Base-by-base conservation (phyloP, 2,113 vertebrate species). In the Silurus asotus region DNA sequence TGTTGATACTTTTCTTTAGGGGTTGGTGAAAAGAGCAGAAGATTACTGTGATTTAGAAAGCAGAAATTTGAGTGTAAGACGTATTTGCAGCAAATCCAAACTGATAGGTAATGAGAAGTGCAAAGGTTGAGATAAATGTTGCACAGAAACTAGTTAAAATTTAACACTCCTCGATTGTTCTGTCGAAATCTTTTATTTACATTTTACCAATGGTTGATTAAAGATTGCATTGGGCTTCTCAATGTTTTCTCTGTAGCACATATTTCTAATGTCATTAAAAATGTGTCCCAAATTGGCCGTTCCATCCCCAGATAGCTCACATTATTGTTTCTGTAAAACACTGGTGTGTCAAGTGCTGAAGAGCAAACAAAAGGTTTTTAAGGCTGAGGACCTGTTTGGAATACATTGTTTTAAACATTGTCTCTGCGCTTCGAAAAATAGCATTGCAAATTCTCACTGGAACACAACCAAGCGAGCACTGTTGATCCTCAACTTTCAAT, bases 141-240 rank as follows among this genome's bases (percentile, higher is more conserved):
- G 6, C n/a, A 55, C 13, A 65, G 58, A 84, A 55, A 58, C 51
- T 28, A 79, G 19, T 76, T 56, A 79, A 69, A 85, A 85, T 69
- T 28, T 49, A 11, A 78, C 25, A 6, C 11, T 23, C 82, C 70
- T 81, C 51, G 78, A 59, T 25, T 79, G 37, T 53, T 59, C 74
- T 70, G 85, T 86, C 55, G 65, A 69, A 15, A 87, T 91, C 90
- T 90, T 87, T 88, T 87, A 86, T 88, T 90, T 84, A 84, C 51
- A 67, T 82, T 84, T 89, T 37, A 87, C 87, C 86, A 61, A 79
- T 76, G 64, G 77, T 56, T 87, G 83, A 75, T 90, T 88, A 83
- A 83, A 88, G 82, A 88, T 84, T 85, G 88, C 84, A 85, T 56
- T 74, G 82, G 89, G 86, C 88, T 84, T 85, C 84, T 58, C 17